Evolutionary conservation across 2,113 vertebrate species (phyloP), one percentile per base, ranked within the genome.

Genomic region (Colossoma macropomum): DNA sequence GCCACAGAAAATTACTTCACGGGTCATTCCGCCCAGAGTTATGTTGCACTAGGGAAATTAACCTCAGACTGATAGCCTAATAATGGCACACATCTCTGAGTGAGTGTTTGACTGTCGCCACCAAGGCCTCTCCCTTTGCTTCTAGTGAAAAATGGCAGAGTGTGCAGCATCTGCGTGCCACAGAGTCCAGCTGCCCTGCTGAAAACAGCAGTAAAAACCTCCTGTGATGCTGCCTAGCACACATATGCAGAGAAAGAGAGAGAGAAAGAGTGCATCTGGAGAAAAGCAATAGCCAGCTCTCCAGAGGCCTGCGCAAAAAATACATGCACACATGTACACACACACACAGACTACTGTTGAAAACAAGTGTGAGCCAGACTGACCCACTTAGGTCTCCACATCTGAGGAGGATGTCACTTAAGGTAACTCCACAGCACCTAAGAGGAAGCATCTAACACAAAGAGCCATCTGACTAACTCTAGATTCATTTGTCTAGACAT

Each of bases 221-320:
- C 25, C 25, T 4, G 5, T 21, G 41, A 76, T 45, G 41, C 41
- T 45, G 41, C 41, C 41, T 9, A 52, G 71, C 79, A 70, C 62
- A 80, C 71, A 69, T 34, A 59, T 34, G 9, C 69, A 71, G 16
- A 34, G 3, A 56, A 52, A 2, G 50, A 52, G 1, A 52, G 16
- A 52, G 50, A 52, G 19, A 60, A 62, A 52, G n/a, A 54, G 38
- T 70, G 25, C 56, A 73, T 72, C 74, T 76, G 74, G 74, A 76
- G n/a, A 60, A 62, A 6, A 76, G 23, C 56, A 45, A 25, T 62
- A 62, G 74, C 15, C 23, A 62, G 56, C 12, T 62, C 74, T 76
- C 74, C 32, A 19, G 74, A 76, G 74, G 30, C n/a, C 11, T 19
- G 21, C n/a, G 62, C 54, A 63, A 19, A 72, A 71, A 16, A 73